Evolutionary conservation across 2,797 vertebrate species (phyloP).

Genomic region (Cryptoblepharus egeriae): DNA sequence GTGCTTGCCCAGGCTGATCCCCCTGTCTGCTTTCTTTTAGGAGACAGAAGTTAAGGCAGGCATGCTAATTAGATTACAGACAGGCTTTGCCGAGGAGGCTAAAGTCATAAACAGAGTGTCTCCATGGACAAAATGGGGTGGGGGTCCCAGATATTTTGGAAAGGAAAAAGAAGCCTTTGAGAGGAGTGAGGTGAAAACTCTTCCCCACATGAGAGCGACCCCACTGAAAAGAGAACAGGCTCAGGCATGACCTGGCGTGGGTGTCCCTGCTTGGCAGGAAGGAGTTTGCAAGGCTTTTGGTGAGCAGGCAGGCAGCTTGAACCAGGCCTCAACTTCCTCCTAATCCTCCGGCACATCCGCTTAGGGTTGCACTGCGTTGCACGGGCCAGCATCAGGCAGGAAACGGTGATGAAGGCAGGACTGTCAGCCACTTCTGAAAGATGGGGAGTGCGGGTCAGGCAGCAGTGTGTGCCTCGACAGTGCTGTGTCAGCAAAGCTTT

Average conservation of each 20-base stretch:
- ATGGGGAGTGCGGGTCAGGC: conserved; percentile 13
- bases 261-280: conserved; percentile 30
- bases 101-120: no score
- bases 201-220: no score
- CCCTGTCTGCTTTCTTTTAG: not conserved
- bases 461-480: conserved; percentile 17
- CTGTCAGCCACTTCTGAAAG: not conserved
- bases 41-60: not conserved
- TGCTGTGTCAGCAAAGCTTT: conserved; percentile 66
- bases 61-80: not conserved
- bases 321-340: conserved; percentile 39
- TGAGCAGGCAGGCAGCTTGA: conserved; percentile 31
- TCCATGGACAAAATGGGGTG: no score
- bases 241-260: no score
- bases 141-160: not conserved
- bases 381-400: conserved; percentile 52
- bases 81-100: not conserved
- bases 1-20: not conserved
- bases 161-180: no score
- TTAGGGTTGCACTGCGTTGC: conserved; percentile 21
- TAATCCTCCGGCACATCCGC: conserved; percentile 56
- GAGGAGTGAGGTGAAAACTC: no score
- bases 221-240: no score
- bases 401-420: conserved; percentile 53
- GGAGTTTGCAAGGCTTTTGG: conserved; percentile 8